Conservation (phyloP, 2,797 vertebrate species). For the Molossus alvarezi region DNA sequence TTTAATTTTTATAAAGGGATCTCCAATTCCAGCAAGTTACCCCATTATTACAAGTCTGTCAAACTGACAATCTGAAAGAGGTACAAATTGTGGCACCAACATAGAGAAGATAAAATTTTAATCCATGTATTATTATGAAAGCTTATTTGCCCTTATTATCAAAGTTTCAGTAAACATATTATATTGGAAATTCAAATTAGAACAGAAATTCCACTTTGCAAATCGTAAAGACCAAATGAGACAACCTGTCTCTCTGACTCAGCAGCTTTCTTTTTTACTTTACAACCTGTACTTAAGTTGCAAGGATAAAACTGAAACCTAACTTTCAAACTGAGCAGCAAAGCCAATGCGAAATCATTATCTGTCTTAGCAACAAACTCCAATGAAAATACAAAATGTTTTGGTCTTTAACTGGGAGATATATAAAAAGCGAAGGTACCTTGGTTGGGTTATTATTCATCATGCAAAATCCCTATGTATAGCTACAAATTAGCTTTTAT, state of each 20-base stretch:
- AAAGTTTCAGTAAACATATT: slow-evolving; percentile 38
- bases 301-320: slow-evolving; percentile 31
- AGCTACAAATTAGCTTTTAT: slow-evolving; percentile 73
- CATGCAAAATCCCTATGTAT: slow-evolving; percentile 16
- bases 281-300: slow-evolving; percentile 73
- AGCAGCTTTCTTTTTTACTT: slow-evolving; percentile 81
- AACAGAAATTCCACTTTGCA: slow-evolving; percentile 65
- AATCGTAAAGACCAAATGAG: slow-evolving; percentile 72
- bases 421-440: slow-evolving; percentile 46
- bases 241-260: slow-evolving; percentile 83
- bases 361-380: slow-evolving; percentile 68
- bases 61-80: slow-evolving; percentile 23
- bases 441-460: slow-evolving; percentile 63
- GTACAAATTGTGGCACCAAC: not conserved
- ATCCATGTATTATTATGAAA: slow-evolving; percentile 58
- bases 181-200: slow-evolving; percentile 57
- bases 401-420: slow-evolving; percentile 42
- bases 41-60: slow-evolving; percentile 7
- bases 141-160: slow-evolving; percentile 15
- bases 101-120: slow-evolving; percentile 20
- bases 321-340: slow-evolving; percentile 69
- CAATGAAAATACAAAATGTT: slow-evolving; percentile 67
- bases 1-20: slow-evolving; percentile 3
- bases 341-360: slow-evolving; percentile 29
- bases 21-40: slow-evolving; percentile 36